These are phyloP conservation scores for Amphilophus citrinellus DNA, from an alignment of 2,113 vertebrate genomes.

Conservation along the genomic window DNA sequence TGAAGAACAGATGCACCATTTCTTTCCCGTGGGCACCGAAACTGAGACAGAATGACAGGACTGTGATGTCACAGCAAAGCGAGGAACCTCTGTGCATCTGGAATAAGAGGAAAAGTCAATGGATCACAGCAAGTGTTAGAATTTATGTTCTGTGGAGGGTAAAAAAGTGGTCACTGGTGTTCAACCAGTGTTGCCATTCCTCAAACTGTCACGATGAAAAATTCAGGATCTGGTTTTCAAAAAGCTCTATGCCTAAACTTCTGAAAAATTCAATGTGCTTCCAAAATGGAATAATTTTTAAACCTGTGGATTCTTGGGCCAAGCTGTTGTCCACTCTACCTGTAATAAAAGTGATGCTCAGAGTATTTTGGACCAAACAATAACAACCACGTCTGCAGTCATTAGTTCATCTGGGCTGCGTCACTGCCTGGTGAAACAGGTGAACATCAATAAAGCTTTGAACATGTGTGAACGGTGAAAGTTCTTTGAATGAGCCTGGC, in stretches of 20 bases:
- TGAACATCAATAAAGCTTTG: conserved; percentile 16
- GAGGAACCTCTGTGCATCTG: too few species aligned
- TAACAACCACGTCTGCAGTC: not conserved
- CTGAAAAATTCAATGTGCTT: not conserved
- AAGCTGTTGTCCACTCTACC: not conserved
- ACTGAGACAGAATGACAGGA: not conserved
- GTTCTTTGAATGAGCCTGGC: conserved; percentile 31
- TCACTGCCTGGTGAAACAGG: not conserved
- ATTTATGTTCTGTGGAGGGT: not conserved
- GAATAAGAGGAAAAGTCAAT: too few species aligned
- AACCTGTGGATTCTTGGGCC: too few species aligned
- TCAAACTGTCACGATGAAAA: not conserved
- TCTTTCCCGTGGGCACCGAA: not conserved
- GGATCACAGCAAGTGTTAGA: not conserved
- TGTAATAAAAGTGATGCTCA: not conserved
- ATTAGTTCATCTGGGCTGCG: not conserved
- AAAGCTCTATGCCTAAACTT: not conserved
- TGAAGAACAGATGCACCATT: not conserved
- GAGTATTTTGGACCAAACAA: not conserved
- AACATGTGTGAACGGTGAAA: conserved; percentile 5
- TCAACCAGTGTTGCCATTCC: not conserved
- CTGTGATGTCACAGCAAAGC: not conserved
- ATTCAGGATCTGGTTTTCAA: not conserved
- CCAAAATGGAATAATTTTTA: not conserved
- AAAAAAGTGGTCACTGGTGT: not conserved